These are phyloP conservation scores for Muraenolepis orangiensis DNA, from an alignment of 2,797 vertebrate species.

Conservation along the genomic window DNA sequence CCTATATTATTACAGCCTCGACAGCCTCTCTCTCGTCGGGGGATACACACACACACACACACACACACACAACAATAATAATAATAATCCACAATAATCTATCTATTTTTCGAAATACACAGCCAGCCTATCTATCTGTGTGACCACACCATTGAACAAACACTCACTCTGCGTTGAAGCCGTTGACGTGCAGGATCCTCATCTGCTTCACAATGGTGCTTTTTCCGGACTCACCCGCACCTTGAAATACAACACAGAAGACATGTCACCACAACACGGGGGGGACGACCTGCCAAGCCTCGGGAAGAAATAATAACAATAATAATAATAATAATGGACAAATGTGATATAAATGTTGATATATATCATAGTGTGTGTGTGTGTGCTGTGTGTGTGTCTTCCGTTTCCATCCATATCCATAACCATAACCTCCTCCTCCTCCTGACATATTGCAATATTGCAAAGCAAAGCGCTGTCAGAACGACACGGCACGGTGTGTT, in stretches of 20 bases:
- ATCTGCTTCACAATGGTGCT: constrained; percentile 99
- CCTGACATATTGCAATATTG: constrained; percentile 70
- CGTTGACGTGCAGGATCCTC: constrained; percentile 98
- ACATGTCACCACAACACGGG: constrained; percentile 26
- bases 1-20: constrained; percentile 44
- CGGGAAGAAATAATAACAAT: background rate
- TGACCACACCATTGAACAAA: constrained; percentile 10
- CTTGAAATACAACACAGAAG: constrained; percentile 61
- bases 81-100: constrained; percentile 10
- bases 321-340: no score
- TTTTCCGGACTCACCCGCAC: constrained; percentile 98
- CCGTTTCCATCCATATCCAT: constrained; percentile 68
- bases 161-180: constrained; percentile 98
- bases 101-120: background rate
- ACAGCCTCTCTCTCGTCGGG: constrained; percentile 28
- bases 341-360: no score
- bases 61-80: background rate
- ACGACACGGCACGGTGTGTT: constrained; percentile 69
- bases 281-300: background rate
- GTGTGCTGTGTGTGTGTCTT: no score
- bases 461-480: constrained; percentile 69
- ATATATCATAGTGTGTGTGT: no score
- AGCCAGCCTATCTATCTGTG: background rate
- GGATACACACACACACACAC: no score
- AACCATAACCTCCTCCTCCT: no score